Evolutionary conservation across 2,888 invertebrate genomes (phyloP), one percentile per base, ranked within the genome.

Genomic region (Plutella xylostella): DNA sequence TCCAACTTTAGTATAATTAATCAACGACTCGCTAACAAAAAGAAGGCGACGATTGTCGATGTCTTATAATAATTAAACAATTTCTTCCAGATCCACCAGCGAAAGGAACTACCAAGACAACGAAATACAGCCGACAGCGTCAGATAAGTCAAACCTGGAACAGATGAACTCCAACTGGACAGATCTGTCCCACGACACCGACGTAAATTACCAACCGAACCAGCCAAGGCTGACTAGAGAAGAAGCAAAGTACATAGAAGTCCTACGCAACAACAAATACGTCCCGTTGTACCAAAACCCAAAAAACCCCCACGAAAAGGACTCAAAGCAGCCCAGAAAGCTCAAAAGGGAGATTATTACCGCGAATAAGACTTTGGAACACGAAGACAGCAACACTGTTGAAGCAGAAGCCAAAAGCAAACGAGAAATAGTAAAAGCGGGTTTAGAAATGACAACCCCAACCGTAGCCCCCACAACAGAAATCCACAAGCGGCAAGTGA

Each of bases 131-230:
- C 11, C 9, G 7, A 28, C 28, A 28, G 9, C 28, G 6, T 12
- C 28, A 28, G n/a, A 28, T 28, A 19, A 37, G 20, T 11, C 20
- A 1, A 22, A 31, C 30, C 30, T 30, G 2, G 14, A 18, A n/a
- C 30, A 30, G n/a, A 34, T 31, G 5, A 55, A 54, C 7, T 38
- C 55, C n/a, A 49, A 60, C 19, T 74, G 70, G 74, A 43, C 51
- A 6, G 82, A 83, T 49, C 57, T 83, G 0, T 66, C 78, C 0
- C 75, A 72, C 44, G 84, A 84, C 38, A 78, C 58, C 0, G 74
- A 77, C 48, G 65, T 84, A 0, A 84, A 84, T 58, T 63, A 69
- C 45, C 54, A 70, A 1, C 57, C 63, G 2, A 65, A 58, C 20
- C 51, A 48, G 2, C 51, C 60, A 11, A 61, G 59, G 53, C 61